Evolutionary conservation across 2,797 vertebrate genomes (phyloP).

Genomic region (Darevskia mixta): DNA sequence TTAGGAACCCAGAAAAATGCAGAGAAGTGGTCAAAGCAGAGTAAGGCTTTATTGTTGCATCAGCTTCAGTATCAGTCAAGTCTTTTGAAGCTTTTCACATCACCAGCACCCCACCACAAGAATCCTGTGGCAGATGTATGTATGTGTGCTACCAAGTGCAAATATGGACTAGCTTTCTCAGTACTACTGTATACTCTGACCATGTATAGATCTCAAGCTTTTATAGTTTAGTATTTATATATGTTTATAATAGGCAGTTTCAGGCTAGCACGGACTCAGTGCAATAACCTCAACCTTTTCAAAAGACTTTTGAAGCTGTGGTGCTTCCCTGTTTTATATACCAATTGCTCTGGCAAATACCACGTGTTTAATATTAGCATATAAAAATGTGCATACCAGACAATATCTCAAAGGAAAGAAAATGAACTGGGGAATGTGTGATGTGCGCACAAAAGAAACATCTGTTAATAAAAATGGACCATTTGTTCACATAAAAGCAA

Average conservation of each 20-base stretch:
- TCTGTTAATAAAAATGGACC: not conserved
- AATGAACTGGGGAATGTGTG: constrained; percentile 1
- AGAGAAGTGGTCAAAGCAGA: not conserved
- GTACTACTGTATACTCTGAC: too few relatives aligned
- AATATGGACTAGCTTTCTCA: not conserved
- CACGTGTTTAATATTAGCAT: constrained; percentile 39
- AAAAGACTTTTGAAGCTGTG: not conserved
- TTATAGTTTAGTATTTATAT: not conserved
- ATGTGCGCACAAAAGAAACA: constrained; percentile 6
- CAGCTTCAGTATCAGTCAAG: not conserved
- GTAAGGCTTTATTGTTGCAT: not conserved
- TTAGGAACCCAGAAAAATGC: not conserved
- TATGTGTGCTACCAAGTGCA: too few relatives aligned
- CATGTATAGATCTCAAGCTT: too few relatives aligned
- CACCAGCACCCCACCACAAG: too few relatives aligned
- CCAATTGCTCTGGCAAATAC: constrained; percentile 32
- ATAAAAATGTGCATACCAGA: rapidly evolving
- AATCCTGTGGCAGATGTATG: too few relatives aligned
- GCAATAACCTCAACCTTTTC: not conserved
- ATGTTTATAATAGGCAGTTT: not conserved
- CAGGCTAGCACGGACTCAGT: not conserved
- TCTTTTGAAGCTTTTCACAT: not conserved
- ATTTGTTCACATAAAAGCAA: not conserved
- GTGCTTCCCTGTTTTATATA: not conserved
- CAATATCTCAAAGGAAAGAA: constrained; percentile 20